A percentile compares a stretch with the other conserved stretches of the same genome.
These are phyloP conservation scores for Ginglymostoma cirratum DNA, from an alignment of 2,113 vertebrate genomes.

Conservation along the genomic window DNA sequence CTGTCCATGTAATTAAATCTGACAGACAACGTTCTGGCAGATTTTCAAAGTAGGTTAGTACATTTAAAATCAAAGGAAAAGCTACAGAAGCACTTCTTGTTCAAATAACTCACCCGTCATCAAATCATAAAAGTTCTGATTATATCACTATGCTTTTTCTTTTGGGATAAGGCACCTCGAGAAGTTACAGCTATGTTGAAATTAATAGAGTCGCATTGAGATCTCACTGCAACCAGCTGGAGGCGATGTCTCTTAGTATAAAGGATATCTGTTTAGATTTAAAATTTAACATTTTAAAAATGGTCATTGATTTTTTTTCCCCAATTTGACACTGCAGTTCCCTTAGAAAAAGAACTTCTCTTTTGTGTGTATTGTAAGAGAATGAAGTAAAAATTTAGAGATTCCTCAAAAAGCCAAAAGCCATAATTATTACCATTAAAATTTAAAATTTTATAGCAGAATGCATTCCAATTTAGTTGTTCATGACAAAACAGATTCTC, in stretches of 20 bases:
- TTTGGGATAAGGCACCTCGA: not conserved
- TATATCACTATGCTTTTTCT: not conserved
- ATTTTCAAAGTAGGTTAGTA: not conserved
- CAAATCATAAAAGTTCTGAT: not conserved
- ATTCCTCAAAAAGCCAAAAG: too few relatives aligned
- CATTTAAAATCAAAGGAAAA: not conserved
- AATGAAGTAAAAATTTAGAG: too few relatives aligned
- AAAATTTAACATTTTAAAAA: not conserved
- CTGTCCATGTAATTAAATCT: not conserved
- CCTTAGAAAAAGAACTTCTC: too few relatives aligned
- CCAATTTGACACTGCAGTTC: too few relatives aligned
- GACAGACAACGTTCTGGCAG: not conserved
- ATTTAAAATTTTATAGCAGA: too few relatives aligned
- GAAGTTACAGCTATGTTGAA: not conserved
- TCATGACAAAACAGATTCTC: too few relatives aligned
- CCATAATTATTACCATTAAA: too few relatives aligned
- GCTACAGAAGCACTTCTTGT: not conserved
- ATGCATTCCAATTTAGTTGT: too few relatives aligned
- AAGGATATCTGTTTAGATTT: not conserved
- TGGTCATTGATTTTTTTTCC: too few relatives aligned
- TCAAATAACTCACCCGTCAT: not conserved
- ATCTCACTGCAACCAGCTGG: not conserved
- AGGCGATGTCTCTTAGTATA: not conserved
- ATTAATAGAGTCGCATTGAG: not conserved
- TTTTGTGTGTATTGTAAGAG: too few relatives aligned